A percentile compares a stretch with the other conserved stretches of the same genome.
These are phyloP conservation scores for Drosophila lacicola DNA, from an alignment of 2,888 invertebrate genomes.

Conservation along the genomic window DNA sequence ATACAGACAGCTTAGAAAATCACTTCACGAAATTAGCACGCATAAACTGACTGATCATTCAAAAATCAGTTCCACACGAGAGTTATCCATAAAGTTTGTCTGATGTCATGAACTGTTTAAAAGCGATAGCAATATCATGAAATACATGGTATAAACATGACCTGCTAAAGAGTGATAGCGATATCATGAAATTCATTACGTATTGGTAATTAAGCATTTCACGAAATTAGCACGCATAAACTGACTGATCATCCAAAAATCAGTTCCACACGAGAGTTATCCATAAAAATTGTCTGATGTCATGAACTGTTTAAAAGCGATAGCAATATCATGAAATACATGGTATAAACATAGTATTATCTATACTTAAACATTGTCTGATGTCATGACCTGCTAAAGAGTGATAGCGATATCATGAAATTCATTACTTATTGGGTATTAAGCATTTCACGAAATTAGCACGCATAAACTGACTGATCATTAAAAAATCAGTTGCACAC, in stretches of 20 bases:
- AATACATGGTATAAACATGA: too few species aligned
- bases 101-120: neutral
- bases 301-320: neutral
- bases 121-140: too few species aligned
- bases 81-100: neutral
- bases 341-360: too few species aligned
- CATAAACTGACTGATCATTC: neutral
- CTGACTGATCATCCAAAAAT: neutral
- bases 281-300: neutral
- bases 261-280: neutral
- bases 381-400: neutral
- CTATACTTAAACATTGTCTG: too few species aligned
- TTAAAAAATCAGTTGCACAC: neutral
- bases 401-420: neutral
- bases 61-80: neutral
- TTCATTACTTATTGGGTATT: neutral
- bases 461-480: neutral
- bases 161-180: too few species aligned
- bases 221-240: too few species aligned
- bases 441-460: conserved; percentile 1
- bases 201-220: too few species aligned
- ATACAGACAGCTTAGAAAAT: neutral
- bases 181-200: too few species aligned
- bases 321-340: too few species aligned
- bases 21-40: neutral